phyloP scores from a whole-genome alignment of 2,113 vertebrate species.

The Sterrhoptilus dennistouni region DNA sequence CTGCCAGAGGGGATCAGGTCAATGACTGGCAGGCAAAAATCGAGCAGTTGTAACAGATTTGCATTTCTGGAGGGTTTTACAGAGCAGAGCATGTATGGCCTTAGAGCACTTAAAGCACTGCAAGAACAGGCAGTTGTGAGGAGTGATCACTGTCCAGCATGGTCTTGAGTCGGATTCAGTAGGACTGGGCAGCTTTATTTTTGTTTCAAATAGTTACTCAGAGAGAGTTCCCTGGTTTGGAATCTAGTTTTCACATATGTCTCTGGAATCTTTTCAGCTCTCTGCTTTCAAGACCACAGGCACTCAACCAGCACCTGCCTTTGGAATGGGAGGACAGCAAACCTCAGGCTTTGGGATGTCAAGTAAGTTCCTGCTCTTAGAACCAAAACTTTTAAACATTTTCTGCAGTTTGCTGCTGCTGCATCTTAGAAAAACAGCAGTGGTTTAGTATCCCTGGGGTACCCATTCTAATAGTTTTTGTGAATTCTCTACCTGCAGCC shows the following conservation, averaged over 20 bases:
- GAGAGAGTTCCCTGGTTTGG: not conserved
- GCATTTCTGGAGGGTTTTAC: not conserved
- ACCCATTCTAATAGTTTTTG: not conserved
- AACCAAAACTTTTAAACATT: not conserved
- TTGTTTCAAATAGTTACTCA: not conserved
- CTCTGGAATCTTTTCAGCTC: slow-evolving; percentile 70
- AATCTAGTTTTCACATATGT: not conserved
- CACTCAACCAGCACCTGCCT: slow-evolving; percentile 49
- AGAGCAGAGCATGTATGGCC: not conserved
- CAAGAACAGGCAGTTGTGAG: not conserved
- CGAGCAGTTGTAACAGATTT: not conserved
- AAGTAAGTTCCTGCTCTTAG: slow-evolving; percentile 66
- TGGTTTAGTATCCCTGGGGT: not conserved
- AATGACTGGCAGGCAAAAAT: not conserved
- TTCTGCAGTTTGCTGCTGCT: not conserved
- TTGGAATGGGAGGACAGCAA: slow-evolving; percentile 71
- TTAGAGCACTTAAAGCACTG: not conserved
- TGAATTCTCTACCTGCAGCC: slow-evolving; percentile 57
- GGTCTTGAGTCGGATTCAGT: not conserved
- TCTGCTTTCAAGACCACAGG: slow-evolving; percentile 75
- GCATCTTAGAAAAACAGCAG: not conserved
- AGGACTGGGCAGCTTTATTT: not conserved
- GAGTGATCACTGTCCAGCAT: not conserved
- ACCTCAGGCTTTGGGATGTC: slow-evolving; percentile 70
- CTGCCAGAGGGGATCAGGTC: not conserved